phyloP scores from a whole-genome alignment of 37 sponge, comb jelly and placozoan genomes.

The Petrosia ficiformis region DNA sequence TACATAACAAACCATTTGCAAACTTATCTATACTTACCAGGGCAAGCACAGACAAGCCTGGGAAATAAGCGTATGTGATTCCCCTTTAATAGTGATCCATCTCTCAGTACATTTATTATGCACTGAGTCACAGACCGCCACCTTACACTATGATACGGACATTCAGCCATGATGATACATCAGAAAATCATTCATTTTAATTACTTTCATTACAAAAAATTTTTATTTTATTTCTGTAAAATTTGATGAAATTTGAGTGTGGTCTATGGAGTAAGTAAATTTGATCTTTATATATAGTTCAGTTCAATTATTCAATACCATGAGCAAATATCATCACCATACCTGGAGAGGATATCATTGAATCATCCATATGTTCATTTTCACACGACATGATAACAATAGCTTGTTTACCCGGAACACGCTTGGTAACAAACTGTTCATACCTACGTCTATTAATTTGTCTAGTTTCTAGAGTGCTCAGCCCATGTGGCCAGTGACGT shows the following conservation, averaged over 20 bases:
- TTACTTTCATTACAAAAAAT: no score
- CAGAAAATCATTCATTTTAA: no score
- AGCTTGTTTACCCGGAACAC: slow-evolving; percentile 95
- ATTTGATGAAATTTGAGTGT: no score
- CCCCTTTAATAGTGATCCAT: no score
- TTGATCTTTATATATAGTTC: no score
- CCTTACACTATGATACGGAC: not conserved
- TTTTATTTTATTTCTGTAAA: no score
- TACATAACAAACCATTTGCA: no score
- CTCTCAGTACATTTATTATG: not conserved
- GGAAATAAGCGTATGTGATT: no score
- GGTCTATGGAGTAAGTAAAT: no score
- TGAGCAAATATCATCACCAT: slow-evolving; percentile 97
- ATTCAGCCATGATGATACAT: no score
- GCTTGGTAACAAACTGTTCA: slow-evolving; percentile 88
- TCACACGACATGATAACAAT: slow-evolving; percentile 93
- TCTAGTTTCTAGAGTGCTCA: slow-evolving; percentile 92
- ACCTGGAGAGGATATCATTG: slow-evolving; percentile 82
- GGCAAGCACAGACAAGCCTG: not conserved
- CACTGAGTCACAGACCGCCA: not conserved
- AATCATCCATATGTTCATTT: slow-evolving; percentile 97
- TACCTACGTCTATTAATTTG: slow-evolving; percentile 87
- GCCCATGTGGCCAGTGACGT: slow-evolving; percentile 87
- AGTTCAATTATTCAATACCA: slow-evolving; percentile 95
- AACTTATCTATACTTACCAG: not conserved